Base-by-base conservation (phyloP, 30 jellyfish, hydroid and myxozoan genomes). In the Aurelia aurita complex sp. Pacific region DNA sequence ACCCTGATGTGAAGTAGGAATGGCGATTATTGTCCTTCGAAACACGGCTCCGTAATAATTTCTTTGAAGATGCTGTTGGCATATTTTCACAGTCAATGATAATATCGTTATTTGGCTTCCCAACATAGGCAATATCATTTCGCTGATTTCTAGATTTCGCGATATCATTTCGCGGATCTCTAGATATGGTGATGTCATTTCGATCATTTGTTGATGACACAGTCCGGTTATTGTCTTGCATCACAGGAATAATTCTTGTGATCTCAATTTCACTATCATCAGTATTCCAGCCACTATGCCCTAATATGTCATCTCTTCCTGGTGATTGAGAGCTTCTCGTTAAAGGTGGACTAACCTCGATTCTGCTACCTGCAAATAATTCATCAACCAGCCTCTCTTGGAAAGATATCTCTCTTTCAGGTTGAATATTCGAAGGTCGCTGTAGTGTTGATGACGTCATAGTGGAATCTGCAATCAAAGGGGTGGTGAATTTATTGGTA, bases 331-430 rank as follows among this genome's bases (percentile, higher is more conserved):
- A 35, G 29, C 70, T n/a, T n/a, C 29, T 13, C 7, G 69, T 59
- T 6, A 79, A 29, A 62, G 88, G 67, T 13, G 80, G 78, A 51
- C 79, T 34, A 15, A 17, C 89, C 14, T 50, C 88, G 15, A 34
- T 76, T 32, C 75, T 87, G 15, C 29, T 35, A 5, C 74, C 79
- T n/a, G 61, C 61, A 67, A 77, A 76, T 35, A 62, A 42, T 19
- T 86, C 96, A 18, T 78, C 85, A 1, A 77, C 29, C n/a, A 76
- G 15, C 35, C 90, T 71, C 12, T 86, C 90, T 34, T 61, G 68
- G 14, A 83, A 35, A 3, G 90, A 9, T 23, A 18, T 66, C 15
- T 17, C 73, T 38, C 36, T 77, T 34, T 83, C 92, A 10, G 55
- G 78, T 8, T 46, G 65, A 23, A 71, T 1, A 40, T 40, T 1